These are phyloP conservation scores for Chrysomela aeneicollis DNA, from an alignment of 2,888 invertebrate genomes.

Conservation along the genomic window DNA sequence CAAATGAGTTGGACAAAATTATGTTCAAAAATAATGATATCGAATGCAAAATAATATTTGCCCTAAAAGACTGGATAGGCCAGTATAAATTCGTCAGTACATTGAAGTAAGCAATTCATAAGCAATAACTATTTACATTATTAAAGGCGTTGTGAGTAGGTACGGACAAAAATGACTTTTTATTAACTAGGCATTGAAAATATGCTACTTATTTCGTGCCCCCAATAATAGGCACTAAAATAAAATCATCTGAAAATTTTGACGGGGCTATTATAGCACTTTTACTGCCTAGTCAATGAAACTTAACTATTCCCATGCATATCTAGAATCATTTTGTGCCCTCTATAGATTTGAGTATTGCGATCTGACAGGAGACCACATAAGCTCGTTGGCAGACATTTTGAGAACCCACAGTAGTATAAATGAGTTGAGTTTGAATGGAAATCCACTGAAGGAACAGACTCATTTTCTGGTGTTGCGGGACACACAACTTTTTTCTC, in stretches of 20 bases:
- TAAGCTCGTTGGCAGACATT: conserved; percentile 25
- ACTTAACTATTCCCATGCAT: no score
- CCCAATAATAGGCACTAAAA: no score
- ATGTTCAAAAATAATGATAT: conserved; percentile 19
- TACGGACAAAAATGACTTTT: no score
- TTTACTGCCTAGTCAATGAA: no score
- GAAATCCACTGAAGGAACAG: conserved; percentile 32
- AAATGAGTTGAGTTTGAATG: conserved; percentile 34
- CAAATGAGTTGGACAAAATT: conserved; percentile 17
- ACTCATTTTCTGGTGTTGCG: conserved; percentile 31
- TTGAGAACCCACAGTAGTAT: conserved; percentile 19
- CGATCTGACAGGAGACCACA: conserved; percentile 27
- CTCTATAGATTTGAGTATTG: conserved; percentile 40
- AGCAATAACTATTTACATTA: background rate
- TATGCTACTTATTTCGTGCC: no score
- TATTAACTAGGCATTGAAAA: no score
- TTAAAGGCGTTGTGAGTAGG: no score
- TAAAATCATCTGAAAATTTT: no score
- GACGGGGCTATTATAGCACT: no score
- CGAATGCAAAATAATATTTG: conserved; percentile 15
- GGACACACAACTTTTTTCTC: conserved; percentile 22
- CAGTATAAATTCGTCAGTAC: conserved; percentile 7
- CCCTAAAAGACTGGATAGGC: conserved; percentile 10
- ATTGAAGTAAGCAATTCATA: conserved; percentile 20
- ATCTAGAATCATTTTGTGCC: no score